These are phyloP conservation scores for Kryphioiulus occultus DNA, from an alignment of 2,888 invertebrate genomes.

Conservation along the genomic window DNA sequence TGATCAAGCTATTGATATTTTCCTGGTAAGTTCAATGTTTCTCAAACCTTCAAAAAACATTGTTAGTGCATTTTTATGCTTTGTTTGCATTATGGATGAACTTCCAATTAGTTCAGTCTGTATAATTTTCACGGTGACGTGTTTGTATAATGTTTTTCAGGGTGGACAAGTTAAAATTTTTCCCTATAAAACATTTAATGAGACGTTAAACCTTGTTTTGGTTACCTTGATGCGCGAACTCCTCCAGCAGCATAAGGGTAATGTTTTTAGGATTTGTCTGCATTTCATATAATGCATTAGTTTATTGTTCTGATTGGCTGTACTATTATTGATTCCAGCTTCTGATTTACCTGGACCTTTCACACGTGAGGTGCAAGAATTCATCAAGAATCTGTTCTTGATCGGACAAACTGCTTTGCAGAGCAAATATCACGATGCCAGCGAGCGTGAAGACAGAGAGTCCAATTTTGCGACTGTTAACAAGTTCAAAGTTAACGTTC, in stretches of 20 bases:
- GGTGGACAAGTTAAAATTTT: constrained; percentile 73
- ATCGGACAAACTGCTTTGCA: constrained; percentile 93
- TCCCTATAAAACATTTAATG: constrained; percentile 93
- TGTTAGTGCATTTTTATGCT: no score
- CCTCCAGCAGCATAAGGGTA: constrained; percentile 81
- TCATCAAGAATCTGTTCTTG: constrained; percentile 86
- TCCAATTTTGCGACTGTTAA: constrained; percentile 82
- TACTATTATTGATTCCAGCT: neutral
- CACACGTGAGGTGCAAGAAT: constrained; percentile 90
- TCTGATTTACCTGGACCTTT: constrained; percentile 84
- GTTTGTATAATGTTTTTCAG: constrained; percentile 54
- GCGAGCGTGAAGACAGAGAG: constrained; percentile 82
- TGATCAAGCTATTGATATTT: constrained; percentile 82
- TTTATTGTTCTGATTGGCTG: neutral
- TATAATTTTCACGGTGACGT: neutral
- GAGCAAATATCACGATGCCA: constrained; percentile 76
- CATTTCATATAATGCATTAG: neutral
- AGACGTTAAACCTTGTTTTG: constrained; percentile 91
- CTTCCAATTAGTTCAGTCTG: no score
- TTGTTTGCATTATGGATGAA: no score
- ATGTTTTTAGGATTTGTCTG: neutral
- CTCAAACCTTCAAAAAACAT: no score
- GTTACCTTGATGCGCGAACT: constrained; percentile 90
- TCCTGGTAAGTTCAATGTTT: constrained; percentile 63
- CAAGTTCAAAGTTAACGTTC: constrained; percentile 92